Base-by-base conservation (phyloP, 1,140 invertebrate species). In the Sitophilus oryzae region DNA sequence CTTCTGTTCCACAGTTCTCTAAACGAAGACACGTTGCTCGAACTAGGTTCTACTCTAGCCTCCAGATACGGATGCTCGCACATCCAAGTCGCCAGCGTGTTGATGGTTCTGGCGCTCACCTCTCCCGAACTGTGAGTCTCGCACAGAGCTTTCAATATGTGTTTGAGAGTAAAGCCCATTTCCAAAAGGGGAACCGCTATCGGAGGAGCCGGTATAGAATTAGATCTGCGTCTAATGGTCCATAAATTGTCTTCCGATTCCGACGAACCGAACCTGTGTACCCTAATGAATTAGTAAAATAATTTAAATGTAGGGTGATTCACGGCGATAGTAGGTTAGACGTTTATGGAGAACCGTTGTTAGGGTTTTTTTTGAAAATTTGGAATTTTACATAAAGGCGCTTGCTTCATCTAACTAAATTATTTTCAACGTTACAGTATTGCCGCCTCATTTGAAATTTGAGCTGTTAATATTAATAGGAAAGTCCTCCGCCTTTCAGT, bases 1-100 rank as follows among this genome's bases (percentile, higher is more conserved):
- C 16, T 45, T 1, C 35, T 49, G 21, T 35, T 49, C 46, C 45
- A 56, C 3, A 56, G 19, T 16, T 56, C 47, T 34, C 55, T 53
- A 8, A 53, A 19, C 10, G 52, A 37, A 6, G 19, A 18, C 14
- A 23, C 22, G 16, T 38, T 38, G 10, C 25, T 9, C 37, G 48
- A 20, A 18, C 16, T 25, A 25, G 43, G 19, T 37, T 63, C 63
- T 36, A 57, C 59, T 18, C 58, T 58, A 4, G 58, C 30, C 18
- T 74, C 75, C 47, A 77, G 71, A 22, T 68, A 72, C 0, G 81
- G 81, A 67, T 84, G 77, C 60, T 84, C 81, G 19, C 83, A 66
- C 81, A 84, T 83, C 82, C 82, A 84, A 1, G 76, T 81, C n/a
- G 80, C 82, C 23, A 84, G 66, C 57, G 75, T 75, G 65, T 82